phyloP scores from a whole-genome alignment of 2,113 vertebrate genomes.

The Istiophorus platypterus region DNA sequence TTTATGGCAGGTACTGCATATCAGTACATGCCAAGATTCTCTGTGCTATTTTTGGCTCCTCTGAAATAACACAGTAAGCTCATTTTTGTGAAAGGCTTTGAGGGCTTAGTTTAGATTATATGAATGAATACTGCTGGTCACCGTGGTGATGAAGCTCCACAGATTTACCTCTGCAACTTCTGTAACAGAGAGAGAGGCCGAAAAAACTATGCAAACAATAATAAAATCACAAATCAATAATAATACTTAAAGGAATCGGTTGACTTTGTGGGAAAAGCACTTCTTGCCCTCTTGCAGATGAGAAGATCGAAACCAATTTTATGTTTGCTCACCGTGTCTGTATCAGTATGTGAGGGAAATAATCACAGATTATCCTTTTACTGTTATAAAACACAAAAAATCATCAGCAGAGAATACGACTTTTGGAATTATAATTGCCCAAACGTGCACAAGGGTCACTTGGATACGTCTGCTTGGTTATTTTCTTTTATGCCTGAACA shows the following conservation, averaged over 20 bases:
- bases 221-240: neutral
- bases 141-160: constrained; percentile 1
- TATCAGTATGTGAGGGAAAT: too few relatives aligned
- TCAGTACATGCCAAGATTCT: constrained; percentile 66
- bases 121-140: constrained; percentile 65
- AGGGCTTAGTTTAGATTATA: constrained; percentile 56
- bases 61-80: constrained; percentile 64
- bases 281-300: neutral
- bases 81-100: constrained; percentile 56
- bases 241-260: too few relatives aligned
- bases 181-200: neutral
- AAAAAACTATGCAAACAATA: neutral
- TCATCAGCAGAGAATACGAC: too few relatives aligned
- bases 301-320: too few relatives aligned
- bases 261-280: neutral
- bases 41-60: constrained; percentile 65
- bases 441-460: too few relatives aligned
- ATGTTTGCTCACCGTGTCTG: too few relatives aligned
- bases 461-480: too few relatives aligned
- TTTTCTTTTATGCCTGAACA: too few relatives aligned
- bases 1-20: constrained; percentile 65
- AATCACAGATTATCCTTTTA: too few relatives aligned
- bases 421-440: too few relatives aligned
- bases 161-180: constrained; percentile 23
- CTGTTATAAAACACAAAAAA: too few relatives aligned